Conservation (phyloP, 2,797 vertebrate genomes). For the Fundulus diaphanus region DNA sequence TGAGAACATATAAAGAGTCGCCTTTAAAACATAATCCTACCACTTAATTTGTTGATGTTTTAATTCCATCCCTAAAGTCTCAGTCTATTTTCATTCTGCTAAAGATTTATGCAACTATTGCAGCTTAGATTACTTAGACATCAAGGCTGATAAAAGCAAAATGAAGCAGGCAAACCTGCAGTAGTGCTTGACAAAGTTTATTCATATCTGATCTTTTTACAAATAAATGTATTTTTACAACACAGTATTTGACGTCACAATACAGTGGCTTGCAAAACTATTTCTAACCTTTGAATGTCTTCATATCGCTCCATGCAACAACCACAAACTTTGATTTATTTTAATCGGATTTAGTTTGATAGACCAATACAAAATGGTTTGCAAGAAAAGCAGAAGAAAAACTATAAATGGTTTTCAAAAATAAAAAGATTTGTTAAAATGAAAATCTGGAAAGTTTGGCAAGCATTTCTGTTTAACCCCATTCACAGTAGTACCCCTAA, state of each 20-base stretch:
- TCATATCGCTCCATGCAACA: background rate
- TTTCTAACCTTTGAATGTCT: background rate
- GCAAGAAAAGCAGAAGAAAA: background rate
- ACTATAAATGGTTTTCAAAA: background rate
- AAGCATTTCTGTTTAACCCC: background rate
- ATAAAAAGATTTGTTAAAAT: no score
- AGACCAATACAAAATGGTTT: background rate
- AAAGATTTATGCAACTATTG: background rate
- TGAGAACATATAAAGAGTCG: background rate
- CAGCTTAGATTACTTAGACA: background rate
- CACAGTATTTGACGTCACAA: constrained; percentile 5
- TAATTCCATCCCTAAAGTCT: background rate
- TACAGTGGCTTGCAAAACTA: background rate
- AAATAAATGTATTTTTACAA: constrained; percentile 22
- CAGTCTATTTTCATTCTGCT: background rate
- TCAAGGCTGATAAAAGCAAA: background rate
- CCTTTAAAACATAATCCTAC: background rate
- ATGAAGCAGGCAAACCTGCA: background rate
- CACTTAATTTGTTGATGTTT: background rate
- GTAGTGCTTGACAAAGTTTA: constrained; percentile 14
- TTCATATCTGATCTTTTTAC: constrained; percentile 26
- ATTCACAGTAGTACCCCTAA: background rate
- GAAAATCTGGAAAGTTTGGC: background rate
- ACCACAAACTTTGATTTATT: background rate
- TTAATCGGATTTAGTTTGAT: background rate